phyloP scores from a whole-genome alignment of 2,888 invertebrate species.

The Tyria jacobaeae region DNA sequence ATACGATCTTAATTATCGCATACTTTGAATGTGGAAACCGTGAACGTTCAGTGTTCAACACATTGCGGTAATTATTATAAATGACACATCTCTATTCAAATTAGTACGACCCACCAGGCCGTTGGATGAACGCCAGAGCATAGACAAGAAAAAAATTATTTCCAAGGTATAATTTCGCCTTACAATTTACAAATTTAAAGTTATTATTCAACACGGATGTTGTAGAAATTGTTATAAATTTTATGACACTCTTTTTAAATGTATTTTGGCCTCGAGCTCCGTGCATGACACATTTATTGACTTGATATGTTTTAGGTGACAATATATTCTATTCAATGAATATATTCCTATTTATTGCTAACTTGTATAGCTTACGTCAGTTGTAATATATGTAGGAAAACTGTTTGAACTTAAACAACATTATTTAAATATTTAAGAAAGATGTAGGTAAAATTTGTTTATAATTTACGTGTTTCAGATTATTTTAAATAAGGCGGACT shows the following conservation, averaged over 20 bases:
- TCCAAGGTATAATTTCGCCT: constrained; percentile 52
- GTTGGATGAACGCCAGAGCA: constrained; percentile 75
- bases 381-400: neutral
- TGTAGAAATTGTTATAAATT: constrained; percentile 11
- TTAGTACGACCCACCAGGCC: constrained; percentile 72
- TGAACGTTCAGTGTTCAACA: constrained; percentile 65
- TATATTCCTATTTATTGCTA: neutral
- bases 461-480: constrained; percentile 3
- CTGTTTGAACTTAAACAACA: neutral
- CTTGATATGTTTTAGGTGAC: neutral
- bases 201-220: constrained; percentile 35
- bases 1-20: constrained; percentile 56
- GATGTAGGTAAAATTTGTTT: neutral
- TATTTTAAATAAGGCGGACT: neutral
- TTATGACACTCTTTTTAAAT: constrained; percentile 5
- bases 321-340: neutral
- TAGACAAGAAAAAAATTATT: constrained; percentile 70
- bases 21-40: constrained; percentile 61
- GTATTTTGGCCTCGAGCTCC: neutral
- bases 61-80: constrained; percentile 74
- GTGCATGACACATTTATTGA: constrained; percentile 5
- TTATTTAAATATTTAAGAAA: neutral
- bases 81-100: constrained; percentile 80
- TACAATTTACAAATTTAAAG: constrained; percentile 33
- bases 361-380: constrained; percentile 1